These are phyloP conservation scores for Lithophane leautieri DNA, from an alignment of 2,888 invertebrate genomes.

Conservation along the genomic window DNA sequence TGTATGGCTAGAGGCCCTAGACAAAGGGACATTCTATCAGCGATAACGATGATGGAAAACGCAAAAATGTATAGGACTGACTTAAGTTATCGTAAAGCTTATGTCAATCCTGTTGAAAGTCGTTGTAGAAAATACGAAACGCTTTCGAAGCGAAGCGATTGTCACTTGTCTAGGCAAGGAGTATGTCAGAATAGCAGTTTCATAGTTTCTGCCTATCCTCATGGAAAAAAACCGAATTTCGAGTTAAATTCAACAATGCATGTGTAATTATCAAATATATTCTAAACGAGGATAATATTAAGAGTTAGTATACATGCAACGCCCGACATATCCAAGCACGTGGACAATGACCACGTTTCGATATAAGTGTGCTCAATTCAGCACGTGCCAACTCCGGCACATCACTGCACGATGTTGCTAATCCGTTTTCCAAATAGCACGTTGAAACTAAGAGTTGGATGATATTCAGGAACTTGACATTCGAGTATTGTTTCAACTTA, in stretches of 20 bases:
- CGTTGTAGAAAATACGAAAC: no score
- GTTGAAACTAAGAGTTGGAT: neutral
- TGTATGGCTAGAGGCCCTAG: no score
- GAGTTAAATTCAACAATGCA: neutral
- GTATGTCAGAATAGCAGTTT: no score
- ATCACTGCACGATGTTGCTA: conserved; percentile 11
- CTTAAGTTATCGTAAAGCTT: no score
- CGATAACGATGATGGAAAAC: no score
- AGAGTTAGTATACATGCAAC: neutral
- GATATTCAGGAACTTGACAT: neutral
- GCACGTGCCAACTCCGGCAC: conserved; percentile 16
- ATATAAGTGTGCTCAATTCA: conserved; percentile 6
- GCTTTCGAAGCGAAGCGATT: no score
- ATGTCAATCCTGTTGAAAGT: no score
- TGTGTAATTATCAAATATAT: neutral
- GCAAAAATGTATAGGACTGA: no score
- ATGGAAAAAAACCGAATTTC: no score
- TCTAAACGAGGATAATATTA: neutral
- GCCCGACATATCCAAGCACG: neutral
- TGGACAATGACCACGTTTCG: conserved; percentile 9
- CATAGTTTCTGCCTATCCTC: no score
- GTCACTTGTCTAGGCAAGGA: no score
- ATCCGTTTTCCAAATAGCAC: neutral
- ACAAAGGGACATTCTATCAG: no score
- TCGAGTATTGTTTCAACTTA: neutral